A percentile compares a stretch with the other conserved stretches of the same genome.
Evolutionary conservation across 2,797 vertebrate species (phyloP).

Genomic region (Chromobotia macracanthus): DNA sequence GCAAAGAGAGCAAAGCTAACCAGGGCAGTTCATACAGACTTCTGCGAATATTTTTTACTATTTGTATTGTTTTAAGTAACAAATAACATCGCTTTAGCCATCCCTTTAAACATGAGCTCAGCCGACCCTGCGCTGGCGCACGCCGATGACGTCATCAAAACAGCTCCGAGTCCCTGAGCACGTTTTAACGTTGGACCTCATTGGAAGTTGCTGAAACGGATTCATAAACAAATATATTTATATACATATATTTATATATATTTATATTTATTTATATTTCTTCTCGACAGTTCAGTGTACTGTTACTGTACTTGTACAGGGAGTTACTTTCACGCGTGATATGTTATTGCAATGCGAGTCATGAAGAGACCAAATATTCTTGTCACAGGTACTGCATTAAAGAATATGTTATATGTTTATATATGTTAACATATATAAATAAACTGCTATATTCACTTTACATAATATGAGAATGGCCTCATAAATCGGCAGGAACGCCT

Average conservation of each 20-base stretch:
- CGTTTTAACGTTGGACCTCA: constrained; percentile 25
- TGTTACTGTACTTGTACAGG: background rate
- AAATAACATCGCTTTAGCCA: background rate
- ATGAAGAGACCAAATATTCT: constrained; percentile 87
- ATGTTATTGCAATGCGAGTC: constrained; percentile 67
- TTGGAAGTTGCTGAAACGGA: background rate
- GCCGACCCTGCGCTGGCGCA: constrained; percentile 53
- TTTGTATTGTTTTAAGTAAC: constrained; percentile 6
- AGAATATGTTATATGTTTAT: too few species aligned
- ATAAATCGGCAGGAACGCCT: constrained; percentile 85
- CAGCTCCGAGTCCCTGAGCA: constrained; percentile 16
- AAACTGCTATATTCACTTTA: too few species aligned
- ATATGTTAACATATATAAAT: too few species aligned
- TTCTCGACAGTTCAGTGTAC: background rate
- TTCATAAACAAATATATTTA: background rate
- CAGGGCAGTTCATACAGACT: constrained; percentile 1
- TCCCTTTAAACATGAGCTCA: constrained; percentile 61
- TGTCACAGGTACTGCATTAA: constrained; percentile 83
- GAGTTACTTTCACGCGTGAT: constrained; percentile 11
- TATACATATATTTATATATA: too few species aligned
- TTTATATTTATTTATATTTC: too few species aligned
- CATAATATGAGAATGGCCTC: too few species aligned
- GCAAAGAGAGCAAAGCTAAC: constrained; percentile 3
- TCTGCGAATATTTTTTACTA: background rate
- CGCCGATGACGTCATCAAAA: constrained; percentile 34